Evolutionary conservation across 2,797 vertebrate genomes (phyloP), one percentile per base, ranked within the genome.

Genomic region (Anas bernieri): DNA sequence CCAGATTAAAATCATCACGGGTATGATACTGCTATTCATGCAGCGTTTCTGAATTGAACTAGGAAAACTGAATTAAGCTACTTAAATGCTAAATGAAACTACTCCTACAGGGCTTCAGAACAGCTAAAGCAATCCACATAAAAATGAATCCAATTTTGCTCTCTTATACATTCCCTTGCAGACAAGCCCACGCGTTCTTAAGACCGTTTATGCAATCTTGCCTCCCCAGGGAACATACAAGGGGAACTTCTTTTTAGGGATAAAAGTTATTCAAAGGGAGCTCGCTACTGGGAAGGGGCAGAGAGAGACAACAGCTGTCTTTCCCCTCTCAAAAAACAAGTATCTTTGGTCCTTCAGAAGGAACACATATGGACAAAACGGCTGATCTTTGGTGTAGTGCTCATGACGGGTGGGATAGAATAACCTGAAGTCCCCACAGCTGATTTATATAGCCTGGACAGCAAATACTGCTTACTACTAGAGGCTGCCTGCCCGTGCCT

Each of bases 21-120:
- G 75, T 86, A 56, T 15, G 67, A 86, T 25, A 88, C 85, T 72
- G 30, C 48, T 83, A 58, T 64, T 86, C 75, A 73, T 30, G 33
- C 15, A 35, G 25, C 6, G 31, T 41, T 92, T 74, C 82, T 83
- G 90, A 94, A 92, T 64, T 37, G 90, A 92, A 92, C 83, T 63
- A 74, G 90, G 81, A 85, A 88, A 96, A 89, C 66, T 17, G 80
- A 93, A 96, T 95, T 92, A 91, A 92, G 66, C n/a, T 43, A 70
- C 82, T 89, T 87, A 83, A 88, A 81, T 69, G 86, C 74, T 76
- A 92, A 85, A 94, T 61, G 26, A 76, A 45, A 68, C 61, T 90
- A 80, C 76, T 84, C 92, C 85, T 94, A 75, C 67, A 81, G 70
- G 59, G 59, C 83, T 91, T 80, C 72, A 76, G 78, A 46, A 61